Percentiles rank a stretch among this genome's conserved stretches.
Evolutionary conservation across 2,113 vertebrate genomes (phyloP).

Genomic region (Mixornis gularis): DNA sequence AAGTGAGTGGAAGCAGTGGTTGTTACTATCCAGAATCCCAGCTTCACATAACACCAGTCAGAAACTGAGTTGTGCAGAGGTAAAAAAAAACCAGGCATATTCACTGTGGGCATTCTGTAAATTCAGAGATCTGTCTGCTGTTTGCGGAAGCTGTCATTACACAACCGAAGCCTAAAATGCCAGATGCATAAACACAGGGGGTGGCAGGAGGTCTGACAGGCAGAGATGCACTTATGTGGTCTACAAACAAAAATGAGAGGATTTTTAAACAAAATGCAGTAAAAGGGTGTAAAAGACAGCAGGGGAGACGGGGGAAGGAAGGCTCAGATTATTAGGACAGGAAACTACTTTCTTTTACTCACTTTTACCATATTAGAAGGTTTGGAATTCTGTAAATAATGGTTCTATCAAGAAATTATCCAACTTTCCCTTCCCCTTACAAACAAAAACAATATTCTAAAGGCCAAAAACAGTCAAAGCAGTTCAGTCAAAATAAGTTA

Average conservation of each 20-base stretch:
- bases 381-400: not conserved
- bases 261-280: not conserved
- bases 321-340: not conserved
- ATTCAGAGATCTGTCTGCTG: not conserved
- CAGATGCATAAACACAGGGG: not conserved
- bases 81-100: not conserved
- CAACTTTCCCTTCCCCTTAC: not conserved
- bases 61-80: not conserved
- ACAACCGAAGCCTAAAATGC: not conserved
- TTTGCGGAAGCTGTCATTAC: not conserved
- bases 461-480: not conserved
- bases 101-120: not conserved
- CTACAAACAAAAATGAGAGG: not conserved
- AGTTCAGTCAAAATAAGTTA: not conserved
- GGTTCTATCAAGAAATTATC: not conserved
- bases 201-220: not conserved
- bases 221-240: not conserved
- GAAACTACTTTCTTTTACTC: not conserved
- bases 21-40: not conserved
- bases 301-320: rapidly evolving
- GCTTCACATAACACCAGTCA: not conserved
- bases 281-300: not conserved
- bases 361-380: not conserved
- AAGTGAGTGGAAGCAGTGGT: not conserved
- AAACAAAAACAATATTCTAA: not conserved